phyloP scores from a whole-genome alignment of 2,888 invertebrate species.

The Conistra vaccinii region DNA sequence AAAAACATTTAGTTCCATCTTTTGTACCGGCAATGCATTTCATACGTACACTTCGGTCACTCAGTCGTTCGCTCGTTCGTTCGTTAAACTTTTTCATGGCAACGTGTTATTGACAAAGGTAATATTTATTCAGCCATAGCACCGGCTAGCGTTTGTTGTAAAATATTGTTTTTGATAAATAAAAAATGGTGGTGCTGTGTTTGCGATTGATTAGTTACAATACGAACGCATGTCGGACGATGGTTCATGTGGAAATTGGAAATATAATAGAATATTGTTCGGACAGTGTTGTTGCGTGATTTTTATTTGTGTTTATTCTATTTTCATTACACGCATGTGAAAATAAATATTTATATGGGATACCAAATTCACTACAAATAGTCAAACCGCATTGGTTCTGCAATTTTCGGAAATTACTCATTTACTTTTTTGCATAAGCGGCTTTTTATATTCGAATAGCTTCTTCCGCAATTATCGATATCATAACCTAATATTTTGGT shows the following conservation, averaged over 20 bases:
- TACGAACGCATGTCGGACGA: conserved; percentile 24
- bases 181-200: conserved; percentile 49
- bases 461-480: background rate
- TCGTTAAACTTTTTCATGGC: conserved; percentile 65
- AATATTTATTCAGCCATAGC: conserved; percentile 67
- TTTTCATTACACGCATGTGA: conserved; percentile 27
- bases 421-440: background rate
- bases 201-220: conserved; percentile 60
- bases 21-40: conserved; percentile 67
- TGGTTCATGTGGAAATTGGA: conserved; percentile 53
- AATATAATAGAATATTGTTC: conserved; percentile 48
- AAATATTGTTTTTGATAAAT: conserved; percentile 55
- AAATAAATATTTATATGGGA: conserved; percentile 25
- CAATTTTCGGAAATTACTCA: background rate
- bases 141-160: conserved; percentile 59
- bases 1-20: conserved; percentile 75
- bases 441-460: background rate
- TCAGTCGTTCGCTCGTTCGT: conserved; percentile 24
- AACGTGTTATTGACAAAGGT: conserved; percentile 68
- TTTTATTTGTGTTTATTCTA: conserved; percentile 44
- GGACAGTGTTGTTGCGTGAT: conserved; percentile 26
- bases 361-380: background rate
- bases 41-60: conserved; percentile 38
- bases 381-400: background rate
- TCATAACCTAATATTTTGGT: background rate